Evolutionary conservation across 2,797 vertebrate genomes (phyloP).

Genomic region (Channallabes apus): DNA sequence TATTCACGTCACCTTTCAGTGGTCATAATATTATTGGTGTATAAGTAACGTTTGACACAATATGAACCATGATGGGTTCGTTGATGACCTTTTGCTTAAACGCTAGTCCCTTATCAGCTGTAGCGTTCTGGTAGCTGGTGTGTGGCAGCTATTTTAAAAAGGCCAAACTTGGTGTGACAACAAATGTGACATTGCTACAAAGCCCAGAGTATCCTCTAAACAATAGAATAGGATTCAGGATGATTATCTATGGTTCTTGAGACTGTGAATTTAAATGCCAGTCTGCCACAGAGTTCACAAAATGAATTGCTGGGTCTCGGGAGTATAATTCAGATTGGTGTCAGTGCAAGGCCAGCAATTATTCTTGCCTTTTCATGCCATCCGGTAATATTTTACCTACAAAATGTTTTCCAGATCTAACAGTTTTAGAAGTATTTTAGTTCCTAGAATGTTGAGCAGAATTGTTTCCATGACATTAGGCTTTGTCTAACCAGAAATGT

Average conservation of each 20-base stretch:
- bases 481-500: conserved; percentile 3
- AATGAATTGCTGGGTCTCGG: not conserved
- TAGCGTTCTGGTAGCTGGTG: too few species aligned
- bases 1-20: too few species aligned
- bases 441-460: not conserved
- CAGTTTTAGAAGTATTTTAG: not conserved
- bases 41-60: too few species aligned
- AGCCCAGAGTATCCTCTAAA: not conserved
- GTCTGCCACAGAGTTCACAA: not conserved
- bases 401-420: not conserved
- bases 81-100: too few species aligned
- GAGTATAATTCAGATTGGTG: not conserved
- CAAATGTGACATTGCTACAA: not conserved
- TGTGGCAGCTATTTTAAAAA: not conserved
- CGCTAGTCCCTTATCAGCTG: too few species aligned
- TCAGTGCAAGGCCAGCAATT: not conserved
- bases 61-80: too few species aligned
- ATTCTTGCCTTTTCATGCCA: not conserved
- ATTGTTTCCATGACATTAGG: not conserved
- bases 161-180: not conserved
- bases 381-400: not conserved
- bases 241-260: not conserved
- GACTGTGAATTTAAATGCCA: too few species aligned
- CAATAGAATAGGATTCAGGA: not conserved
- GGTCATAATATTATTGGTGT: too few species aligned